phyloP scores from a whole-genome alignment of 2,797 vertebrate genomes.

The Danio tinwini region DNA sequence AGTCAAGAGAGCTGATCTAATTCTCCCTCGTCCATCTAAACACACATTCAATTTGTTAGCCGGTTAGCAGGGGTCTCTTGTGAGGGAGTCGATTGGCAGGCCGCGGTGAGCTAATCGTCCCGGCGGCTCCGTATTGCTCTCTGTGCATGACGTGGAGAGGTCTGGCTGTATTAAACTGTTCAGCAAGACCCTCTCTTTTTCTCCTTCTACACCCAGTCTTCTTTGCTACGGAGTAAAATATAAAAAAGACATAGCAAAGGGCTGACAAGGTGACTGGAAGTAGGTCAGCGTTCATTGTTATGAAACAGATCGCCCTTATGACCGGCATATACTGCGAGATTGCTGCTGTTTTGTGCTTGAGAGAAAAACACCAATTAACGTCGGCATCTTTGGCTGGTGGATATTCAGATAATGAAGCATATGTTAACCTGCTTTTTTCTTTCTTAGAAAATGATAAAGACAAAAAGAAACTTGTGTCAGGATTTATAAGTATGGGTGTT shows the following conservation, averaged over 20 bases:
- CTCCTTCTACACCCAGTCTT: constrained; percentile 14
- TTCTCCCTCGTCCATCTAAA: constrained; percentile 80
- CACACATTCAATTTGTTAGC: constrained; percentile 85
- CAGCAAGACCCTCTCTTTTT: background rate
- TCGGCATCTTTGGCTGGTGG: background rate
- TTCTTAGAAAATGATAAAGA: background rate
- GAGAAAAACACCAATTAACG: constrained; percentile 24
- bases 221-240: constrained; percentile 20
- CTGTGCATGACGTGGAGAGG: constrained; percentile 48
- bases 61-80: constrained; percentile 58
- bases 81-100: constrained; percentile 67
- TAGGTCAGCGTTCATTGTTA: constrained; percentile 78
- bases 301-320: constrained; percentile 70
- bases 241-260: constrained; percentile 53
- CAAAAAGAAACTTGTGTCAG: background rate
- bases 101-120: constrained; percentile 62
- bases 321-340: constrained; percentile 7
- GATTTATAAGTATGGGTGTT: no score
- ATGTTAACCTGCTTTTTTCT: background rate
- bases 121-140: constrained; percentile 44
- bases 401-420: background rate
- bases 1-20: constrained; percentile 82
- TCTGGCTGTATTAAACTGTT: constrained; percentile 34
- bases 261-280: constrained; percentile 81
- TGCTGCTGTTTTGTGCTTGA: background rate